Conservation (phyloP, 2,113 vertebrate species). For the Trogon surrucura region DNA sequence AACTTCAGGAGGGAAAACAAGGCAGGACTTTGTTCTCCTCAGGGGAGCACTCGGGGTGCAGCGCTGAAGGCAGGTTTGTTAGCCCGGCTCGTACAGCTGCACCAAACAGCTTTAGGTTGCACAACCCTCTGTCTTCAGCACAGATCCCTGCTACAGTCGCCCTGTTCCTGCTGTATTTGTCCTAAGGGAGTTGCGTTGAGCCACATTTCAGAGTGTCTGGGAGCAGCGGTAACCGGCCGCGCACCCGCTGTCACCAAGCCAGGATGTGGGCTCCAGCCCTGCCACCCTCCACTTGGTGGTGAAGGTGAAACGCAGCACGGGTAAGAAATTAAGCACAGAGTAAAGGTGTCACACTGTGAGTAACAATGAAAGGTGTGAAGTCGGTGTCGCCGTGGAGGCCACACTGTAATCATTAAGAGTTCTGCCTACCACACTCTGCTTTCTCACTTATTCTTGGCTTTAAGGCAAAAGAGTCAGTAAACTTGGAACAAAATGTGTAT, state of each 20-base stretch:
- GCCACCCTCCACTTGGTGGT: fast-evolving
- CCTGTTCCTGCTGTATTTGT: fast-evolving
- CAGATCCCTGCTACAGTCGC: neutral
- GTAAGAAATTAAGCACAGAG: too few relatives aligned
- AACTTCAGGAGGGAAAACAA: neutral
- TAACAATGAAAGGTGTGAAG: fast-evolving
- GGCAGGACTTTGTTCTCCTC: neutral
- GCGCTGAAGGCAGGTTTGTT: neutral
- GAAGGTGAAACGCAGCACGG: neutral
- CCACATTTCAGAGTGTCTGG: fast-evolving
- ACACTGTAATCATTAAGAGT: too few relatives aligned
- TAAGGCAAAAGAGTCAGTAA: fast-evolving
- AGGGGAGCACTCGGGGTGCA: neutral
- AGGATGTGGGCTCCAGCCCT: neutral
- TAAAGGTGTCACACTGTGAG: fast-evolving
- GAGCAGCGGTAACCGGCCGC: neutral
- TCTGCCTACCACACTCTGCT: neutral
- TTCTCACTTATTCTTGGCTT: too few relatives aligned
- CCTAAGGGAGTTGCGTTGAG: fast-evolving
- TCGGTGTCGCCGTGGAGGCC: neutral
- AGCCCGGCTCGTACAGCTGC: neutral
- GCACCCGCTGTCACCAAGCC: fast-evolving
- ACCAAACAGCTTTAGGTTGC: neutral
- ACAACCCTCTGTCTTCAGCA: neutral
- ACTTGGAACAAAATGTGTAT: fast-evolving